Percentiles rank a stretch among this genome's conserved stretches.
These are phyloP conservation scores for Xylota segnis DNA, from an alignment of 2,888 invertebrate species.

Conservation along the genomic window DNA sequence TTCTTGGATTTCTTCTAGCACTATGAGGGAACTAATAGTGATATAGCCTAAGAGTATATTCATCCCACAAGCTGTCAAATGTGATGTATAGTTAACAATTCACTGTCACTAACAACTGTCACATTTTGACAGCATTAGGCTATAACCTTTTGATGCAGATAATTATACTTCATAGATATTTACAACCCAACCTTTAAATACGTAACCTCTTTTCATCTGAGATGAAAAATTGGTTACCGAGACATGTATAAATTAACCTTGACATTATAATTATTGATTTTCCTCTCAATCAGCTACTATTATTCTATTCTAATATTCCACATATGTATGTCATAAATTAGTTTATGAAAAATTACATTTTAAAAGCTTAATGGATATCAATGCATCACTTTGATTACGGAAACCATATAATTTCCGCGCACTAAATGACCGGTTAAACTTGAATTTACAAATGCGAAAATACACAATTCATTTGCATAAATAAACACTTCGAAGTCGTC, in stretches of 20 bases:
- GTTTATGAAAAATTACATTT: neutral
- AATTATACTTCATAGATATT: too few species aligned
- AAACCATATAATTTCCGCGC: conserved; percentile 30
- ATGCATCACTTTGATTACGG: neutral
- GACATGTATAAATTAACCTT: neutral
- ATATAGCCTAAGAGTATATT: too few species aligned
- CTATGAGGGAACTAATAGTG: too few species aligned
- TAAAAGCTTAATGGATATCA: neutral
- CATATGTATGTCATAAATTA: neutral
- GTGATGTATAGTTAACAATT: too few species aligned
- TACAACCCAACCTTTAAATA: neutral
- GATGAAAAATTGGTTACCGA: neutral
- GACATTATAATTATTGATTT: conserved; percentile 3
- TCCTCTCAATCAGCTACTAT: neutral
- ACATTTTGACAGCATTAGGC: neutral
- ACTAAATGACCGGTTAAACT: conserved; percentile 40
- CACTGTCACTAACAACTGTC: too few species aligned
- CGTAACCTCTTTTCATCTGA: neutral
- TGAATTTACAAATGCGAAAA: conserved; percentile 19
- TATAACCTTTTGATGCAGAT: neutral
- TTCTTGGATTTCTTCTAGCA: too few species aligned
- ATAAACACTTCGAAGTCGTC: neutral
- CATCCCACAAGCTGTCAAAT: too few species aligned
- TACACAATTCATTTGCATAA: conserved; percentile 16
- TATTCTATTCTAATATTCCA: neutral